Conservation (phyloP, 2,888 invertebrate species). For the Exocentrus adspersus region DNA sequence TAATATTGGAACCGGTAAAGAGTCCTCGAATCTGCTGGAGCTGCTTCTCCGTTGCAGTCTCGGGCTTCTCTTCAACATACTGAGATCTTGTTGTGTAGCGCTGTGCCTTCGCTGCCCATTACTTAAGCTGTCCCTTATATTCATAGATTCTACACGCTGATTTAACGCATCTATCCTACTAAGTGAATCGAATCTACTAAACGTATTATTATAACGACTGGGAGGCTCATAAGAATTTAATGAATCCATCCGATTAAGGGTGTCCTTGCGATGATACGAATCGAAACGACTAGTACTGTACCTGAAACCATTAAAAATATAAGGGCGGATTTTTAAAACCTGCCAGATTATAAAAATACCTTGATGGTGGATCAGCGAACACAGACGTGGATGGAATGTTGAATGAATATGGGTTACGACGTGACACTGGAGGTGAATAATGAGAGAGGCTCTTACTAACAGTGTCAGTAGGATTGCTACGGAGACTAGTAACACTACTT, state of each 20-base stretch:
- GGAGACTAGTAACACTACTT: constrained; percentile 53
- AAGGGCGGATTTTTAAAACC: not conserved
- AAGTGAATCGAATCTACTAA: constrained; percentile 61
- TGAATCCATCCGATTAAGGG: constrained; percentile 52
- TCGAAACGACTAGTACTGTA: constrained; percentile 47
- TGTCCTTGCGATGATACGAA: constrained; percentile 46
- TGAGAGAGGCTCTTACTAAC: constrained; percentile 61
- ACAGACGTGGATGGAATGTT: constrained; percentile 64
- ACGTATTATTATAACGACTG: constrained; percentile 44
- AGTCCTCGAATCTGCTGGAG: constrained; percentile 67
- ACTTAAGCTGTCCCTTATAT: constrained; percentile 49
- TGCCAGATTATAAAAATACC: constrained; percentile 35
- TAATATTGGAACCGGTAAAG: constrained; percentile 72
- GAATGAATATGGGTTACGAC: constrained; percentile 57
- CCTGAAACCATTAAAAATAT: constrained; percentile 36
- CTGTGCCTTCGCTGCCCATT: constrained; percentile 65
- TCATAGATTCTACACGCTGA: constrained; percentile 67
- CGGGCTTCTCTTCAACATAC: constrained; percentile 65
- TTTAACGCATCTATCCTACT: constrained; percentile 66
- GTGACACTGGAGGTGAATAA: constrained; percentile 62
- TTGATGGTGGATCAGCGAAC: constrained; percentile 55
- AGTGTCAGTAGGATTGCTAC: constrained; percentile 51
- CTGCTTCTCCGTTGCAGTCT: constrained; percentile 66
- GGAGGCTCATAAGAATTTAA: constrained; percentile 47
- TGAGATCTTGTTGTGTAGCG: constrained; percentile 68